Evolutionary conservation across 2,888 invertebrate genomes (phyloP), one percentile per base, ranked within the genome.

Genomic region (Steinernema hermaphroditum): DNA sequence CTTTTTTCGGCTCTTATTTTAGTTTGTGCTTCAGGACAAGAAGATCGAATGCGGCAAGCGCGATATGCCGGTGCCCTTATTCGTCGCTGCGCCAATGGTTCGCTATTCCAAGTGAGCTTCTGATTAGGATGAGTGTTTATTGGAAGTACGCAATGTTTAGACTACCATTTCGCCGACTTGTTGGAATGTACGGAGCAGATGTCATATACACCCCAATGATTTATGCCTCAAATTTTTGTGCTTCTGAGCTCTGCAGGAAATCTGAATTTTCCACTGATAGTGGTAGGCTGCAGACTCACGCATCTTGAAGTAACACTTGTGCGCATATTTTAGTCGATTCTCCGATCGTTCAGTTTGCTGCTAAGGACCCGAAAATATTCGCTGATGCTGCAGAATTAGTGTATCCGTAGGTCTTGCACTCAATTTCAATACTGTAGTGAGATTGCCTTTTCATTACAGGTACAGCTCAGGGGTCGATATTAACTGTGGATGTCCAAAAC

Each of bases 151-250:
- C 41, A 34, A 44, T 16, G 57, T 88, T 70, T 83, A 92, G 92
- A 85, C 87, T 93, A 69, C 91, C 92, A 74, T 94, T 94, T 86
- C 90, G 94, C 49, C 89, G 90, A 73, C 88, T 94, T 24, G 91
- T 93, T 0, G 89, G 92, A 75, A 91, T 91, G 76, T 94, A 94
- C 88, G 91, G 91, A 62, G 94, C 93, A 78, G 93, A 96, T 87
- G 87, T 97, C 73, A 92, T 93, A 81, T 97, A 93, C 86, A 94
- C 96, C 0, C 96, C 97, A 0, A 97, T 98, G 97, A 94, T 97
- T 81, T 90, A 97, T 77, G 93, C 96, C 0, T 94, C 78, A 87
- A 94, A 94, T 0, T 96, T 96, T 88, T 91, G 93, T 71, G 91
- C 92, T 85, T 96, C 96, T 78, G 89, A 91, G 72, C 92, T 93